Evolutionary conservation across 2,888 invertebrate species (phyloP).

Genomic region (Chrysina gloriosa): DNA sequence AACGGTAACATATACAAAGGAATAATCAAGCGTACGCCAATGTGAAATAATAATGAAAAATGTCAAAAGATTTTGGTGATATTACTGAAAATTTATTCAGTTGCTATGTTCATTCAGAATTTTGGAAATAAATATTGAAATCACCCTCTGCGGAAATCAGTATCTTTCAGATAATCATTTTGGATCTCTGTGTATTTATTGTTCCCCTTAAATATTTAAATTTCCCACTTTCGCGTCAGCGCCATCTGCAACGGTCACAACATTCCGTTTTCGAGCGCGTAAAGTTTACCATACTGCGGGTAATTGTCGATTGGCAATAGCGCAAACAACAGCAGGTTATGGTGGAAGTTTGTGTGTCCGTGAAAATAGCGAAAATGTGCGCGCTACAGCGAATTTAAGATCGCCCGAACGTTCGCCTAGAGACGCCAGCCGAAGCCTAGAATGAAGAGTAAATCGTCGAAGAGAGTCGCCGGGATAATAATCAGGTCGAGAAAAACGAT

Average conservation of each 20-base stretch:
- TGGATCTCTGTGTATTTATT: too few species aligned
- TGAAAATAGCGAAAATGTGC: slow-evolving; percentile 38
- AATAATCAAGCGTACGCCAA: too few species aligned
- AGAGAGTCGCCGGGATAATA: slow-evolving; percentile 88
- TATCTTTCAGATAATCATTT: too few species aligned
- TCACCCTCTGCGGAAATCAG: too few species aligned
- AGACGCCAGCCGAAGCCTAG: slow-evolving; percentile 40
- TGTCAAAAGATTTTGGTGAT: too few species aligned
- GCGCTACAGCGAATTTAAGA: slow-evolving; percentile 33
- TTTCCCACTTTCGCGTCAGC: neutral
- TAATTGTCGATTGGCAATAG: slow-evolving; percentile 37
- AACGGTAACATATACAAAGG: too few species aligned
- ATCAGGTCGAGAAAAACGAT: slow-evolving; percentile 88
- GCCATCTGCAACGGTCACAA: neutral
- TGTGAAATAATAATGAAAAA: too few species aligned
- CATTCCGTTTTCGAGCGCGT: neutral
- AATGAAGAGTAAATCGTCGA: slow-evolving; percentile 82
- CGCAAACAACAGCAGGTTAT: slow-evolving; percentile 42
- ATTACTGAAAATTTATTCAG: too few species aligned
- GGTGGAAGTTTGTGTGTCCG: slow-evolving; percentile 39
- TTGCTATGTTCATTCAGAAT: too few species aligned
- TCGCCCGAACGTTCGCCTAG: slow-evolving; percentile 6
- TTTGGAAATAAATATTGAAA: too few species aligned
- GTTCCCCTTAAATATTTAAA: neutral
- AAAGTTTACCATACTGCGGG: slow-evolving; percentile 17